Percentiles rank a stretch among this genome's conserved stretches.
Evolutionary conservation across 2,888 invertebrate genomes (phyloP).

Genomic region (Papilio demoleus): DNA sequence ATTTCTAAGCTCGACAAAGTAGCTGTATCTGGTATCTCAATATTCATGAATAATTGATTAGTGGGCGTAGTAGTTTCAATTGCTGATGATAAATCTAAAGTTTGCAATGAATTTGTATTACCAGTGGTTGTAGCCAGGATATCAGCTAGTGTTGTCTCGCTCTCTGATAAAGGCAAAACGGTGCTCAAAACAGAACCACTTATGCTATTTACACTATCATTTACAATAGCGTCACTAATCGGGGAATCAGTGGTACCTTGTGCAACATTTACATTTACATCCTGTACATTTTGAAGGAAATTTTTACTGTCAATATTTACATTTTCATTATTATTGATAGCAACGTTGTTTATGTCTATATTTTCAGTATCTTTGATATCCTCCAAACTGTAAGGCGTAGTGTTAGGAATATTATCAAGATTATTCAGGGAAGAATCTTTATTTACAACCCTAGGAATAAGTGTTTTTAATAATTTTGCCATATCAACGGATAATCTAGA

Average conservation of each 20-base stretch:
- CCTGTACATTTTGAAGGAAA: slow-evolving; percentile 66
- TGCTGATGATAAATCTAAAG: slow-evolving; percentile 40
- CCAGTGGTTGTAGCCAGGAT: slow-evolving; percentile 23
- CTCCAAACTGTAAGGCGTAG: slow-evolving; percentile 80
- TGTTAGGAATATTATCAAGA: slow-evolving; percentile 66
- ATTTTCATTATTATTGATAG: slow-evolving; percentile 50
- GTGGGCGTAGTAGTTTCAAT: slow-evolving; percentile 43
- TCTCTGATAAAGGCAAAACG: slow-evolving; percentile 51
- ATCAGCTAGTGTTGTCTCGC: slow-evolving; percentile 35
- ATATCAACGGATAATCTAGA: slow-evolving; percentile 80
- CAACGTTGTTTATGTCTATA: slow-evolving; percentile 62
- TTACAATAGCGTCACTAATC: slow-evolving; percentile 47
- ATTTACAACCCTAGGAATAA: slow-evolving; percentile 78
- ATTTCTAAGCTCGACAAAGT: slow-evolving; percentile 56
- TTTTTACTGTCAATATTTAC: slow-evolving; percentile 52
- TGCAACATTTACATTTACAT: slow-evolving; percentile 69
- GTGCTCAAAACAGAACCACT: slow-evolving; percentile 50
- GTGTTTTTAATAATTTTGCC: slow-evolving; percentile 76
- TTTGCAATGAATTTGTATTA: slow-evolving; percentile 41
- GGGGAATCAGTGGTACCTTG: slow-evolving; percentile 53
- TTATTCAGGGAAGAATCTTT: slow-evolving; percentile 64
- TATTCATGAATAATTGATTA: slow-evolving; percentile 39
- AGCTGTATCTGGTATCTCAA: slow-evolving; percentile 45
- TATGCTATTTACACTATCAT: slow-evolving; percentile 67
- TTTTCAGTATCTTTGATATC: slow-evolving; percentile 77